phyloP scores from a whole-genome alignment of 2,888 invertebrate genomes.

The Spilarctia lutea region DNA sequence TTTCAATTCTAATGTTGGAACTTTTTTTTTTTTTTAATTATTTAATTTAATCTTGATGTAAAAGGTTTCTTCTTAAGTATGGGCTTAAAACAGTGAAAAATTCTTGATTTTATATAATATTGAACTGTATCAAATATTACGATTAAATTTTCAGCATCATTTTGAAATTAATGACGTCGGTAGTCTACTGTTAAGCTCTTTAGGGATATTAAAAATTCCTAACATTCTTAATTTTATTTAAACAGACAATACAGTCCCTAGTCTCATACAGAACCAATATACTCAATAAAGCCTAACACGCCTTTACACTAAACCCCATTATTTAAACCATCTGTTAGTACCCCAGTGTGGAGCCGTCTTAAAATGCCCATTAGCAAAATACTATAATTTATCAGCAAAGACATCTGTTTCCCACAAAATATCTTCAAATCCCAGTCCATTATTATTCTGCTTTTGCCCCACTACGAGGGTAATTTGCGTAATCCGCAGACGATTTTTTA shows the following conservation, averaged over 20 bases:
- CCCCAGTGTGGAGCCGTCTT: slow-evolving; percentile 57
- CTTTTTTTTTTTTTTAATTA: neutral
- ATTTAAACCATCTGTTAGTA: slow-evolving; percentile 49
- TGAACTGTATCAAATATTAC: neutral
- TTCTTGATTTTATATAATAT: too few species aligned
- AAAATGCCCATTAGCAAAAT: slow-evolving; percentile 76
- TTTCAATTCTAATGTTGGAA: too few species aligned
- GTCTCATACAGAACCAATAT: slow-evolving; percentile 10
- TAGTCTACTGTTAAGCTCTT: neutral
- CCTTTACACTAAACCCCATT: slow-evolving; percentile 18
- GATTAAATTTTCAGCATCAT: neutral
- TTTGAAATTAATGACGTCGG: neutral
- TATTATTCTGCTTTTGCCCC: slow-evolving; percentile 77
- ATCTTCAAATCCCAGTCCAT: slow-evolving; percentile 72
- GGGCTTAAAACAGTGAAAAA: neutral
- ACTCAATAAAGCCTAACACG: slow-evolving; percentile 29
- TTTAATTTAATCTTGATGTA: neutral
- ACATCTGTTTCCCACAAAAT: slow-evolving; percentile 69
- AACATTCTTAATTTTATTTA: neutral
- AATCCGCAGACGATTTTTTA: slow-evolving; percentile 67
- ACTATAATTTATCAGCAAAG: slow-evolving; percentile 81
- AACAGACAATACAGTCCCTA: slow-evolving; percentile 7
- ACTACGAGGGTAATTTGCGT: slow-evolving; percentile 75
- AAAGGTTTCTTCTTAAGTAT: neutral
- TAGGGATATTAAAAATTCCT: neutral